A percentile compares a stretch with the other conserved stretches of the same genome.
Evolutionary conservation across 2,113 vertebrate species (phyloP).

Genomic region (Protobothrops flavoviridis): DNA sequence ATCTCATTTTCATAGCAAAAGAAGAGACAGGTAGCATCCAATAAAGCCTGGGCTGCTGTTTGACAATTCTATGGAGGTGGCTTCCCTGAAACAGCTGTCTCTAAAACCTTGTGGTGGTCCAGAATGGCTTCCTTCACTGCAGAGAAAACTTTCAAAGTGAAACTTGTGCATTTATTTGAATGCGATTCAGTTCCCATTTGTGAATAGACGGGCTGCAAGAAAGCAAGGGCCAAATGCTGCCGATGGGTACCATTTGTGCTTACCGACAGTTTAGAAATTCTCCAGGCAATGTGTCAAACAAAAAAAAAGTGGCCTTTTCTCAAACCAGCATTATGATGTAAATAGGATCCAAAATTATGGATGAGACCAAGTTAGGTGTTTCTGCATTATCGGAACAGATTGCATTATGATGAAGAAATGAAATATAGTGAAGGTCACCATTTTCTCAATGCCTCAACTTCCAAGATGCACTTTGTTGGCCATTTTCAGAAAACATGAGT

Average conservation of each 20-base stretch:
- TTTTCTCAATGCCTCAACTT: not conserved
- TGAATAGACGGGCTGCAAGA: not conserved
- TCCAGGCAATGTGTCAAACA: not conserved
- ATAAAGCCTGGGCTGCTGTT: not conserved
- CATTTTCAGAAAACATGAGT: not conserved
- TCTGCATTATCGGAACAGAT: not conserved
- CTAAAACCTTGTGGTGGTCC: not conserved
- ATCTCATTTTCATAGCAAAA: slow-evolving; percentile 4
- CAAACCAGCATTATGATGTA: not conserved
- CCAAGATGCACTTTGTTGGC: not conserved
- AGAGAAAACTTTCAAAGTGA: not conserved
- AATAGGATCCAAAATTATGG: not conserved
- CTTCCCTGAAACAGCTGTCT: slow-evolving; percentile 11
- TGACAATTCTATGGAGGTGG: not conserved
- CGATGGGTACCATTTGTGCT: not conserved
- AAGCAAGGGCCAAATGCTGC: not conserved
- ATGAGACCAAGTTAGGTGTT: not conserved
- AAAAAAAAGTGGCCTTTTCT: too few species aligned
- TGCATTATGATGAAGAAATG: not conserved
- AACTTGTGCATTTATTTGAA: not conserved
- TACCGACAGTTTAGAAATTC: not conserved
- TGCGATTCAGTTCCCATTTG: not conserved
- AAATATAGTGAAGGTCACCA: not conserved
- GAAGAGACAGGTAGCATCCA: not conserved
- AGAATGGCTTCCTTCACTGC: not conserved